Percentiles rank a stretch among this genome's conserved stretches.
Evolutionary conservation across 1,140 invertebrate genomes (phyloP).

Genomic region (Monomorium pharaonis): DNA sequence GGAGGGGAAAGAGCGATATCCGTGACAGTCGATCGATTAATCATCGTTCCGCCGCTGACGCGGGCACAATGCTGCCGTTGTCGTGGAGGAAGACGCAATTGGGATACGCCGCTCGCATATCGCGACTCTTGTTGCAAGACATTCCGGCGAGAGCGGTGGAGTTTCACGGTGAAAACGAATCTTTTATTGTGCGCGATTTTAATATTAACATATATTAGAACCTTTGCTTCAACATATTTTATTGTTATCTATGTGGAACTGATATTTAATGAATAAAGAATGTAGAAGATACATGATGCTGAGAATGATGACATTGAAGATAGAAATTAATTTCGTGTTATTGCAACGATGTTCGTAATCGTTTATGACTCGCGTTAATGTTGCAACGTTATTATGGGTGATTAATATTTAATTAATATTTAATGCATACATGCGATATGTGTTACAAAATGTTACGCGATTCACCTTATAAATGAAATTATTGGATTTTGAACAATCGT

Average conservation of each 20-base stretch:
- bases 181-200: neutral
- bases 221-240: neutral
- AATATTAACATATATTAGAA: too few relatives aligned
- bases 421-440: neutral
- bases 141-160: neutral
- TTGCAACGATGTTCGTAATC: neutral
- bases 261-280: neutral
- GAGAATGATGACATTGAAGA: neutral
- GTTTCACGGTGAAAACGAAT: neutral
- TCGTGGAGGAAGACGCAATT: conserved; percentile 43
- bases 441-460: neutral
- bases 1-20: conserved; percentile 43
- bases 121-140: conserved; percentile 13
- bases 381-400: neutral
- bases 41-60: conserved; percentile 63
- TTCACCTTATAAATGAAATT: conserved; percentile 5
- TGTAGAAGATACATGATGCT: neutral
- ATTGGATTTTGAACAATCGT: neutral
- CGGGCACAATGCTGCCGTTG: conserved; percentile 64
- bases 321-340: neutral
- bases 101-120: conserved; percentile 10
- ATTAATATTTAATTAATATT: conserved; percentile 25
- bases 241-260: neutral
- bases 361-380: neutral
- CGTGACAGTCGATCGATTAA: conserved; percentile 66